Conservation (phyloP, 30 jellyfish, hydroid and myxozoan genomes). For the Turritopsis rubra region DNA sequence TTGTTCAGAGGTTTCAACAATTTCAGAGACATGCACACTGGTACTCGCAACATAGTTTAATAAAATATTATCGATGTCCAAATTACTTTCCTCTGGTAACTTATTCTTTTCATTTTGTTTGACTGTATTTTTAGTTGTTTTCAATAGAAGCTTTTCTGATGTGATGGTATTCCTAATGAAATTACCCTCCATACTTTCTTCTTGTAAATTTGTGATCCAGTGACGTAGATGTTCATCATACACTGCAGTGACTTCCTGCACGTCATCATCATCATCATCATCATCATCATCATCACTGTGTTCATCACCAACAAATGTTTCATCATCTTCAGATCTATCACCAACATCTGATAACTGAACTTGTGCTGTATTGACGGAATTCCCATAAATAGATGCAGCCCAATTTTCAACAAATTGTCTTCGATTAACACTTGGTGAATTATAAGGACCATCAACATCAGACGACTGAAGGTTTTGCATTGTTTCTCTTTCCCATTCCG, state of each 20-base stretch:
- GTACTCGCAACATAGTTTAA: neutral
- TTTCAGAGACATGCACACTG: neutral
- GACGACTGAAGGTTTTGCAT: neutral
- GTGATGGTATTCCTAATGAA: neutral
- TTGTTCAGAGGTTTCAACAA: neutral
- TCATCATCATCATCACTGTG: neutral
- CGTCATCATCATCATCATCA: neutral
- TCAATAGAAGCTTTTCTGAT: neutral
- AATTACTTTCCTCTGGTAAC: neutral
- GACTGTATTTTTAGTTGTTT: neutral
- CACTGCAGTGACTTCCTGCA: neutral
- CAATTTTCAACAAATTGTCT: constrained; percentile 26
- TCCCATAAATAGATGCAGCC: constrained; percentile 16
- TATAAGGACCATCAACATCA: neutral
- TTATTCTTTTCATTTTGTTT: neutral
- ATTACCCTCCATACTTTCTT: neutral
- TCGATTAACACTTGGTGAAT: constrained; percentile 22
- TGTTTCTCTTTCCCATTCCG: neutral
- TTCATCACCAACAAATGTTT: neutral
- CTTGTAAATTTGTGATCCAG: neutral
- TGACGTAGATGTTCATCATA: neutral
- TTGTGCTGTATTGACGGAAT: neutral
- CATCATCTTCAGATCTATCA: neutral
- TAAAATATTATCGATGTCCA: neutral
- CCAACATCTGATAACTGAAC: neutral